Evolutionary conservation across 2,888 invertebrate genomes (phyloP).

Genomic region (Gastrophysa polygoni): DNA sequence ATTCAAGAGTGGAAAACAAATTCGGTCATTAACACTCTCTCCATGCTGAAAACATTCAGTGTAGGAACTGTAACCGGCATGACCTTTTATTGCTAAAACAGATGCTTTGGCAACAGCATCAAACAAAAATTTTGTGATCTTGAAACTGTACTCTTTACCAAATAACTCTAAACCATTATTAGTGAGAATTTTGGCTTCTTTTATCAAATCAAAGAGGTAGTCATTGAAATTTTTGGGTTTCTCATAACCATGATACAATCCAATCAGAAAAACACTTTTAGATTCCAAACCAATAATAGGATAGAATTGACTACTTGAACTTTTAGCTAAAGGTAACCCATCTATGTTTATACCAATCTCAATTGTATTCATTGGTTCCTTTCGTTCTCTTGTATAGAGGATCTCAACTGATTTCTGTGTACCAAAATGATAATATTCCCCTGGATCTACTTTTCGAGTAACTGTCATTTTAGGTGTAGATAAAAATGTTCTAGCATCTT

Average conservation of each 20-base stretch:
- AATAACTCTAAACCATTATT: conserved; percentile 10
- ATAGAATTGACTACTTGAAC: conserved; percentile 7
- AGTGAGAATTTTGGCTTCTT: neutral
- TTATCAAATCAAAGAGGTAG: neutral
- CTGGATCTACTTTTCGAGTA: conserved; percentile 3
- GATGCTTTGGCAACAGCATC: conserved; percentile 12
- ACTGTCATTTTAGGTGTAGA: neutral
- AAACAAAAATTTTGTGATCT: conserved; percentile 15
- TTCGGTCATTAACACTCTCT: conserved; percentile 9
- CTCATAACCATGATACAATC: conserved; percentile 16
- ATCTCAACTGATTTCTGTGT: neutral
- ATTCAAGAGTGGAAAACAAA: conserved; percentile 26
- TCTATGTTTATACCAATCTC: conserved; percentile 9
- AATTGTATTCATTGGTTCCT: neutral
- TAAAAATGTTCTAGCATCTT: neutral
- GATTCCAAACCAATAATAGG: conserved; percentile 7
- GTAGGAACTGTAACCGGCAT: conserved; percentile 15
- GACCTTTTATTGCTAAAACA: conserved; percentile 14
- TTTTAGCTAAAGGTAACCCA: conserved; percentile 11
- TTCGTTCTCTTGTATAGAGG: too few relatives aligned
- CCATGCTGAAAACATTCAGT: conserved; percentile 27
- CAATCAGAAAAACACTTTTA: conserved; percentile 11
- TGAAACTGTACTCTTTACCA: conserved; percentile 1
- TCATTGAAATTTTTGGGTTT: conserved; percentile 14
- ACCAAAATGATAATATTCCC: conserved; percentile 1